These are phyloP conservation scores for Carassius carassius DNA, from an alignment of 2,113 vertebrate genomes.

Conservation along the genomic window DNA sequence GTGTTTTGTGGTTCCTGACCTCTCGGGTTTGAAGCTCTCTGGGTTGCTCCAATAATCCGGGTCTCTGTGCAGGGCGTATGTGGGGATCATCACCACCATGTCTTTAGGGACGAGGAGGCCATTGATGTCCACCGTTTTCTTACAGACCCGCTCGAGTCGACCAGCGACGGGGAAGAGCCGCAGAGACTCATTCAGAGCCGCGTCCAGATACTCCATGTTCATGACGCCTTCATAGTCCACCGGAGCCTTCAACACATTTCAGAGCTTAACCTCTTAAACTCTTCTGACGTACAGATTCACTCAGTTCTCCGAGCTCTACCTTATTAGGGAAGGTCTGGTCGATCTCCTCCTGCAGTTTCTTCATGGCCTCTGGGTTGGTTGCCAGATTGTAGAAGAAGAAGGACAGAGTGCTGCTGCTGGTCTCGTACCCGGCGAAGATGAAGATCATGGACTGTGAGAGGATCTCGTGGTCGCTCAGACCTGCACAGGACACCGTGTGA, in stretches of 20 bases:
- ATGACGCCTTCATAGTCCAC: constrained; percentile 66
- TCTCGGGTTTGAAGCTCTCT: constrained; percentile 55
- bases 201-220: constrained; percentile 85
- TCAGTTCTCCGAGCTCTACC: constrained; percentile 57
- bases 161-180: constrained; percentile 68
- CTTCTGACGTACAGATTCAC: neutral
- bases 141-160: constrained; percentile 76
- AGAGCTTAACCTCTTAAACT: neutral
- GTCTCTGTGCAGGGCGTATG: constrained; percentile 68
- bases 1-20: constrained; percentile 25
- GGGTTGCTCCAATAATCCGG: constrained; percentile 60
- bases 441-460: constrained; percentile 78
- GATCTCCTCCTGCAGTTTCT: constrained; percentile 76
- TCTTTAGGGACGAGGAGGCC: constrained; percentile 70
- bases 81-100: constrained; percentile 56
- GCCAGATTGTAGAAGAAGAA: constrained; percentile 76
- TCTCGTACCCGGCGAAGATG: constrained; percentile 81
- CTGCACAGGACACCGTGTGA: constrained; percentile 54
- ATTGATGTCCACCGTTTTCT: constrained; percentile 76
- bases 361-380: constrained; percentile 72
- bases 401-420: constrained; percentile 73
- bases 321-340: constrained; percentile 76
- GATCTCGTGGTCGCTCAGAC: constrained; percentile 78
- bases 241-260: constrained; percentile 61
- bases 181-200: constrained; percentile 79